These are phyloP conservation scores for Cyprinella venusta DNA, from an alignment of 2,797 vertebrate genomes.

Conservation along the genomic window DNA sequence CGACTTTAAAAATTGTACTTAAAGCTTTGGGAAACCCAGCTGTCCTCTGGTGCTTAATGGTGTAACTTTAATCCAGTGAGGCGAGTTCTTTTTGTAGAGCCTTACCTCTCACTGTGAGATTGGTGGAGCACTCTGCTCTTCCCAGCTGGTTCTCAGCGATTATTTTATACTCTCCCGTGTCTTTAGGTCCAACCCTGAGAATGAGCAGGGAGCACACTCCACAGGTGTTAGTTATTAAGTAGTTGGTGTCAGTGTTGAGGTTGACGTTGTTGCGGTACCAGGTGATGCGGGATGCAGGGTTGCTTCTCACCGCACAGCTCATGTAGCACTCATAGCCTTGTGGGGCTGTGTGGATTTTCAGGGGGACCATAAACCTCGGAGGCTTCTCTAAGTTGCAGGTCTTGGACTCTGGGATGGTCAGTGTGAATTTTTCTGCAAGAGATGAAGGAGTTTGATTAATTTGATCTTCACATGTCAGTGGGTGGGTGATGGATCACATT, in stretches of 20 bases:
- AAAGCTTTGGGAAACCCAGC: background rate
- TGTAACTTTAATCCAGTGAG: background rate
- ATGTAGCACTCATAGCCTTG: conserved; percentile 89
- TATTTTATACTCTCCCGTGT: conserved; percentile 85
- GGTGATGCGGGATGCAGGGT: conserved; percentile 83
- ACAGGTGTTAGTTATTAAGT: conserved; percentile 85
- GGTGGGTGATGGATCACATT: background rate
- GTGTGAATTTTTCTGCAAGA: conserved; percentile 76
- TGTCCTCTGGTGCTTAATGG: background rate
- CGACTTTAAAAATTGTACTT: background rate
- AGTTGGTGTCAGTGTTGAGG: conserved; percentile 82
- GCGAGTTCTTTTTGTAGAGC: background rate
- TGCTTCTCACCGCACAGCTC: conserved; percentile 88
- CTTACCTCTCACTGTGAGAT: conserved; percentile 86
- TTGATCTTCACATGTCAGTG: background rate
- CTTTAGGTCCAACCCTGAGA: conserved; percentile 78
- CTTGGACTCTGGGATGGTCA: conserved; percentile 74
- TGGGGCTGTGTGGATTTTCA: conserved; percentile 86
- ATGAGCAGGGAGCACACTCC: conserved; percentile 92
- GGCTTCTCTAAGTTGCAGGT: conserved; percentile 76
- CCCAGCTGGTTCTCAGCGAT: conserved; percentile 83
- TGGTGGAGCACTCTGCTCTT: conserved; percentile 80
- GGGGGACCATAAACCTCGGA: conserved; percentile 83
- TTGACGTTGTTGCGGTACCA: conserved; percentile 87
- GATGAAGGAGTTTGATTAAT: background rate